phyloP scores from a whole-genome alignment of 2,888 invertebrate genomes.

The Eledona agricola region DNA sequence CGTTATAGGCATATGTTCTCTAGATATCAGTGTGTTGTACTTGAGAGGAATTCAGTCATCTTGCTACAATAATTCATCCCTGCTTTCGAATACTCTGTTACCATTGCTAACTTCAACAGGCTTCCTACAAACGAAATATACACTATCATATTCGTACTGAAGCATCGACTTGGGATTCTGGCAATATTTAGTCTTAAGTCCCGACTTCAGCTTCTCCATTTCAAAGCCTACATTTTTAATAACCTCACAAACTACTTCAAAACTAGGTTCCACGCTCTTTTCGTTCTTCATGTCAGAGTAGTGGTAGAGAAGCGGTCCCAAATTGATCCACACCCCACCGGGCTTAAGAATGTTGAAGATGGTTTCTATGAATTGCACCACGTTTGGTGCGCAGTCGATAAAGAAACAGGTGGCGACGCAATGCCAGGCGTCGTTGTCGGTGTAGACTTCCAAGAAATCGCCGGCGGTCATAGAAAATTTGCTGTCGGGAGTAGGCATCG shows the following conservation, averaged over 20 bases:
- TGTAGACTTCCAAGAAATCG: slow-evolving; percentile 92
- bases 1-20: slow-evolving; percentile 17
- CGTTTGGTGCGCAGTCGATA: slow-evolving; percentile 97
- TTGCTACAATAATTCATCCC: slow-evolving; percentile 15
- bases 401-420: slow-evolving; percentile 98
- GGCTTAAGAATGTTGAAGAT: slow-evolving; percentile 90
- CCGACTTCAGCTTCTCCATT: slow-evolving; percentile 81
- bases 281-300: slow-evolving; percentile 88
- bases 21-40: slow-evolving; percentile 29
- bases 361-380: slow-evolving; percentile 92
- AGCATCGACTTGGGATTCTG: slow-evolving; percentile 94
- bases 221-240: slow-evolving; percentile 85
- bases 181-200: slow-evolving; percentile 87
- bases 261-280: slow-evolving; percentile 92
- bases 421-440: slow-evolving; percentile 78
- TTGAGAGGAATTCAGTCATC: slow-evolving; percentile 31
- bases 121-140: slow-evolving; percentile 91
- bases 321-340: slow-evolving; percentile 88
- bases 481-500: slow-evolving; percentile 70
- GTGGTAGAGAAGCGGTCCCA: slow-evolving; percentile 92
- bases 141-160: slow-evolving; percentile 89
- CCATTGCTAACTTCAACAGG: slow-evolving; percentile 59
- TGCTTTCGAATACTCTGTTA: slow-evolving; percentile 19
- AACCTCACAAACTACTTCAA: slow-evolving; percentile 73
- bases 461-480: slow-evolving; percentile 96